Evolutionary conservation across 2,888 invertebrate species (phyloP), one percentile per base, ranked within the genome.

Genomic region (Drosophila colorata): DNA sequence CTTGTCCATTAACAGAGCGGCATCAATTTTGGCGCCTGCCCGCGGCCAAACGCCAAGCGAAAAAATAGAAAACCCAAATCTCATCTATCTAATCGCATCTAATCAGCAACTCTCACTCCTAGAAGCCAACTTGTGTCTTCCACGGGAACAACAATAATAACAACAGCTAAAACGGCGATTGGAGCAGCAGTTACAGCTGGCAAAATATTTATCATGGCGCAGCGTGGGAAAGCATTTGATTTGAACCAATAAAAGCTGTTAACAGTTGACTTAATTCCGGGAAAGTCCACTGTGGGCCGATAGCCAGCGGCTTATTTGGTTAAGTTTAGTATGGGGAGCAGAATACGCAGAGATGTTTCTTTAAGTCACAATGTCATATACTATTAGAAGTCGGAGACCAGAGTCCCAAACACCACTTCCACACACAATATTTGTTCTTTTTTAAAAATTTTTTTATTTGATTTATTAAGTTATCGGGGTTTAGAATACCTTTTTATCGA

Each of bases 41-140:
- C 65, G 53, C 65, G 51, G 61, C 46, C 43, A 58, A 48, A 58
- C 60, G 33, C 33, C 33, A 70, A 48, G 55, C 40, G 35, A 53
- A 35, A 11, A 43, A 57, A 8, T 51, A 33, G 13, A 52, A 60
- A 60, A 44, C 56, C 57, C 75, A 80, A 76, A 84, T 81, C 81
- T 80, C 69, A 69, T 80, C 74, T 69, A 84, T 74, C 71, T 87
- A 82, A 87, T 87, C 80, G 84, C 80, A 68, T 81, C 65, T 74
- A 87, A 87, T 87, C 80, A 80, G 56, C 70, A 57, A 51, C 67
- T 60, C 64, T 61, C 53, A 44, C 14, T 11, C 47, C 20, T 43
- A 18, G 20, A n/a, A n/a, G 25, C 7, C 47, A 37, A 31, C 55
- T 57, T 55, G 49, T 33, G 25, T 16, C 35, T 2, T 33, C 44